Evolutionary conservation across 1,140 invertebrate species (phyloP), one percentile per base, ranked within the genome.

Genomic region (Drosophila nannoptera): DNA sequence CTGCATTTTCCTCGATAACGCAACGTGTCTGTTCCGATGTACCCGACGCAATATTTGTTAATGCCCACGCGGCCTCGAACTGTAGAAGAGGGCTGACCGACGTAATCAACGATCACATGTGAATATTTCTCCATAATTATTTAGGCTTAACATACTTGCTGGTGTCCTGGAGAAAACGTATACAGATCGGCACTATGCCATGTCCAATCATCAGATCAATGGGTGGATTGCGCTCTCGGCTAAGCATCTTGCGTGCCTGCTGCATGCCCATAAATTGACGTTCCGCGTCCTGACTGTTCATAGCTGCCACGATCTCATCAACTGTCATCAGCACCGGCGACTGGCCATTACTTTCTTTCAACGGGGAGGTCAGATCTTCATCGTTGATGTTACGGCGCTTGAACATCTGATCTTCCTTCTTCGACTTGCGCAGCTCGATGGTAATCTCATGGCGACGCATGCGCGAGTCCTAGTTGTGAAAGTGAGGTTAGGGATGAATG

Each of bases 21-120:
- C 94, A 94, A 70, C 94, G 92, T 3, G 97, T 99, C 90, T 99
- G 97, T 14, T 94, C 92, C 8, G 96, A 94, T 5, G 95, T 97
- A 9, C 98, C 98, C 0, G 97, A 99, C 8, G 98, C 98, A 72
- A 99, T 97, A 87, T 99, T 99, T 35, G 98, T 99, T 16, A 99
- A 90, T 1, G 97, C 97, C 98, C 98, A 99, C 2, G 98, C 95
- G 31, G 98, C 95, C 91, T 99, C 98, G 91, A 99, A 99, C 90
- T 99, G 98, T 7, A 99, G 90, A 52, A 93, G 92, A n/a, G 95
- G 91, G 77, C 96, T 97, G 87, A 11, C 9, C 12, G 33, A 22
- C 16, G 9, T 36, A 64, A 53, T 5, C 40, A 35, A 8, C 29
- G n/a, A 14, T 32, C 53, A 2, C 4, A 33, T 9, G 12, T 12